Evolutionary conservation across 1,140 invertebrate genomes (phyloP).

Genomic region (Achroia grisella): DNA sequence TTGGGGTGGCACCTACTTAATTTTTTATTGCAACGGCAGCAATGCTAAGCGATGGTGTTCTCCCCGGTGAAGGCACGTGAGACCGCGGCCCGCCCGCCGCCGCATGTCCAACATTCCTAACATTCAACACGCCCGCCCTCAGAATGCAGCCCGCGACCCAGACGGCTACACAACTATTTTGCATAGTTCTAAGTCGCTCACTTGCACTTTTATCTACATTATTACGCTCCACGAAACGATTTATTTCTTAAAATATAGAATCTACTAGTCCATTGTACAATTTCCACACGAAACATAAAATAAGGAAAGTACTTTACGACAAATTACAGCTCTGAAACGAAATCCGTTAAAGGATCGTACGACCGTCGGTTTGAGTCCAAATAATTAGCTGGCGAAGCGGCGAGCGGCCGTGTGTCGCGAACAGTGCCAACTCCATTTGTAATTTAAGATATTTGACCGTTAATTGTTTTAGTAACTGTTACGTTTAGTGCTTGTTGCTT

Average conservation of each 20-base stretch:
- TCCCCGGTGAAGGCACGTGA: constrained; percentile 26
- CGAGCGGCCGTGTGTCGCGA: constrained; percentile 46
- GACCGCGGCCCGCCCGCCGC: constrained; percentile 36
- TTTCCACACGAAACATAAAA: constrained; percentile 11
- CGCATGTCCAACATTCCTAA: constrained; percentile 51
- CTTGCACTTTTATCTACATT: constrained; percentile 21
- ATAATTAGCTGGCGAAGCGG: constrained; percentile 51
- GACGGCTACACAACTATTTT: constrained; percentile 53
- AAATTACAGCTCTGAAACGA: constrained; percentile 31
- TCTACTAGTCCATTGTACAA: constrained; percentile 6
- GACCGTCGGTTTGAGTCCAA: constrained; percentile 46
- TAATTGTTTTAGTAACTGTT: constrained; percentile 58
- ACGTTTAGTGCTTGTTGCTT: constrained; percentile 61
- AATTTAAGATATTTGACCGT: constrained; percentile 61
- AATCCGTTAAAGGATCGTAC: constrained; percentile 37
- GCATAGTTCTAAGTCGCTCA: constrained; percentile 42
- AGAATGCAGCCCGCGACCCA: constrained; percentile 59
- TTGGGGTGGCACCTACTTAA: too few relatives aligned
- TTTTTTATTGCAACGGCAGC: too few relatives aligned
- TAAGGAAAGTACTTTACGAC: constrained; percentile 20
- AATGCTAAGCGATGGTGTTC: not conserved
- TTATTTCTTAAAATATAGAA: not conserved
- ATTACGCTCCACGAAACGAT: not conserved
- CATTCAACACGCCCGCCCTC: constrained; percentile 62
- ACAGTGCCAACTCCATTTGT: constrained; percentile 52